Conservation (phyloP, 2,113 vertebrate genomes). For the Stegostoma tigrinum region DNA sequence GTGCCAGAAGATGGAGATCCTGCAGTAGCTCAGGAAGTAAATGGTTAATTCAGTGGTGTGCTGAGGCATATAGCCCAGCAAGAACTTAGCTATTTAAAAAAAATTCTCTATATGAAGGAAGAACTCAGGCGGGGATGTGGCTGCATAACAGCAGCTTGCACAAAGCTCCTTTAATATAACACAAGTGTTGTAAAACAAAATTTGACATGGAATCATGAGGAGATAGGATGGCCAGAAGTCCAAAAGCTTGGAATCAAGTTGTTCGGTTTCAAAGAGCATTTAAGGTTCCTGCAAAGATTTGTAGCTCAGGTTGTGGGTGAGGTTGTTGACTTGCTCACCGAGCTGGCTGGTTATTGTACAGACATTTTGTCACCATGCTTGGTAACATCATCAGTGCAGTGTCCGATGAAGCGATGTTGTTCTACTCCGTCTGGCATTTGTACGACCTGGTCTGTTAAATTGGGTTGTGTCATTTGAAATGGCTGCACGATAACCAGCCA, state of each 20-base stretch:
- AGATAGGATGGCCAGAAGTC: neutral
- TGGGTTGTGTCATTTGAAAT: too few relatives aligned
- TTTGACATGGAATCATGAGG: neutral
- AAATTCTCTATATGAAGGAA: neutral
- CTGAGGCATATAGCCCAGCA: neutral
- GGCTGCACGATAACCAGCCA: too few relatives aligned
- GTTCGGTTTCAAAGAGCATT: neutral
- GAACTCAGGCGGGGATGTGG: neutral
- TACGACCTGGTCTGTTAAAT: too few relatives aligned
- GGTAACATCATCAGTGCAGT: too few relatives aligned
- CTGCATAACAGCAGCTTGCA: neutral
- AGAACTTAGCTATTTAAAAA: neutral
- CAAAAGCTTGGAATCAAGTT: neutral
- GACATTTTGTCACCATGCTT: too few relatives aligned
- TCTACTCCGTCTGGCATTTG: too few relatives aligned
- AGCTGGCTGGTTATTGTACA: too few relatives aligned
- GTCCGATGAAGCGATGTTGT: too few relatives aligned
- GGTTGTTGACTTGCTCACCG: too few relatives aligned
- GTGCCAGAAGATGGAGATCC: neutral
- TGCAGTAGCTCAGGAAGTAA: neutral
- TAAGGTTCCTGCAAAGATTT: too few relatives aligned
- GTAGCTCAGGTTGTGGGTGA: too few relatives aligned
- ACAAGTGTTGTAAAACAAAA: neutral
- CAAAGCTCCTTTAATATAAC: neutral
- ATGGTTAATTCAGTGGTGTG: neutral